These are phyloP conservation scores for Pseudomyrmex sp. DNA, from an alignment of 1,140 invertebrate genomes.

Conservation along the genomic window DNA sequence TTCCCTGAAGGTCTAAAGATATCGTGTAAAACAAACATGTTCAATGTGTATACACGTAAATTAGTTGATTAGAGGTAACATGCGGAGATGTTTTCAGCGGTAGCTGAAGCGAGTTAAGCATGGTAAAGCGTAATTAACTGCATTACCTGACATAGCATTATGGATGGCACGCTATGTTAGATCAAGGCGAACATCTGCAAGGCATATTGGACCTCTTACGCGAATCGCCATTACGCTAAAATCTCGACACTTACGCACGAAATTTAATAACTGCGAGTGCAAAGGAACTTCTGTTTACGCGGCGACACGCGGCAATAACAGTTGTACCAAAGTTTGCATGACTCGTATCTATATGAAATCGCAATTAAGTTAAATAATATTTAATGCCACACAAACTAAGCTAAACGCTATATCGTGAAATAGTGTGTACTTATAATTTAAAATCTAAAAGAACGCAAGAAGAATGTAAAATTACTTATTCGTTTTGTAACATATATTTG, in stretches of 20 bases:
- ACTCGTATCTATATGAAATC: background rate
- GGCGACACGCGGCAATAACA: background rate
- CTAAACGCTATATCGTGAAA: too few relatives aligned
- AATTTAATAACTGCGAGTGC: conserved; percentile 5
- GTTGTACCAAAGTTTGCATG: background rate
- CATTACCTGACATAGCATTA: background rate
- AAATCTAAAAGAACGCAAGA: background rate
- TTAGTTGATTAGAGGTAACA: conserved; percentile 15
- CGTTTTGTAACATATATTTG: too few relatives aligned
- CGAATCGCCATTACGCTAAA: background rate
- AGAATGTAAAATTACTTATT: too few relatives aligned
- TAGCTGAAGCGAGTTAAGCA: too few relatives aligned
- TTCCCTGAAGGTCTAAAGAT: conserved; percentile 45
- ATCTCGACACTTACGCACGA: background rate
- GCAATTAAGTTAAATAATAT: conserved; percentile 1
- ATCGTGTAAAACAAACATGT: conserved; percentile 25
- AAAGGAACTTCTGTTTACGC: conserved; percentile 26
- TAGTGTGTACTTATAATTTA: background rate
- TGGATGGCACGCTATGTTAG: background rate
- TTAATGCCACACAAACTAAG: too few relatives aligned
- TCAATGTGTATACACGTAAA: background rate
- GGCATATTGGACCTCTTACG: background rate
- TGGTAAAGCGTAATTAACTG: conserved; percentile 2
- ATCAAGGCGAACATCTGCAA: conserved; percentile 1
- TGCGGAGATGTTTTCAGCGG: conserved; percentile 1